Evolutionary conservation across 2,888 invertebrate species (phyloP), one percentile per base, ranked within the genome.

Genomic region (Charanyca ferruginea): DNA sequence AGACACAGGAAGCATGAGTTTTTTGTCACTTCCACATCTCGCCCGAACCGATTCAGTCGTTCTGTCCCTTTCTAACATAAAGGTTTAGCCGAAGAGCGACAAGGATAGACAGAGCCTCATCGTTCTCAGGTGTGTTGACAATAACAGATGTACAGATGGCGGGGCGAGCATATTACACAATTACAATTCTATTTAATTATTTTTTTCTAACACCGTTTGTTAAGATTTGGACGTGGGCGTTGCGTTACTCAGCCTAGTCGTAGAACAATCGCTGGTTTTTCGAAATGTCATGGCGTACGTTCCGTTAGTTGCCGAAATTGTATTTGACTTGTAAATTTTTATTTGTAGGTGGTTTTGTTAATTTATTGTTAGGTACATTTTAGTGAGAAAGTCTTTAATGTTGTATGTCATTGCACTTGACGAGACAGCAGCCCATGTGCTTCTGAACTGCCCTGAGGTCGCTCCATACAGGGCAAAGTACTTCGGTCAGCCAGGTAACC

Each of bases 1-100:
- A 95, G 94, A 94, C 94, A 95, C 95, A 95, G 95, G 95, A 95
- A 95, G 94, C 94, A 86, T 85, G 89, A 91, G 92, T 94, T 95
- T 95, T 95, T 95, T 95, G 95, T 95, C 93, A 95, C 94, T 95
- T 95, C 95, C 95, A 93, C 92, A 87, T 92, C 88, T 89, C 85
- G 85, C 79, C 85, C 82, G 83, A 87, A 87, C 90, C 77, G 88
- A 92, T 88, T 87, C 80, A 76, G 69, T 81, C 70, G 51, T 38
- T 42, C 80, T 63, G 25, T 93, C 92, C 84, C 85, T 75, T 63
- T 93, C 84, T 20, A 28, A 62, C 87, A 1, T 57, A 48, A 23
- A 28, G 1, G 42, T 61, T 66, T 80, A 49, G 1, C 3, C 0
- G 9, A 23, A 11, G 87, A 63, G 64, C 32, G 87, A 89, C 42